Conservation (phyloP, 1,140 invertebrate genomes). For the Metaphire vulgaris region DNA sequence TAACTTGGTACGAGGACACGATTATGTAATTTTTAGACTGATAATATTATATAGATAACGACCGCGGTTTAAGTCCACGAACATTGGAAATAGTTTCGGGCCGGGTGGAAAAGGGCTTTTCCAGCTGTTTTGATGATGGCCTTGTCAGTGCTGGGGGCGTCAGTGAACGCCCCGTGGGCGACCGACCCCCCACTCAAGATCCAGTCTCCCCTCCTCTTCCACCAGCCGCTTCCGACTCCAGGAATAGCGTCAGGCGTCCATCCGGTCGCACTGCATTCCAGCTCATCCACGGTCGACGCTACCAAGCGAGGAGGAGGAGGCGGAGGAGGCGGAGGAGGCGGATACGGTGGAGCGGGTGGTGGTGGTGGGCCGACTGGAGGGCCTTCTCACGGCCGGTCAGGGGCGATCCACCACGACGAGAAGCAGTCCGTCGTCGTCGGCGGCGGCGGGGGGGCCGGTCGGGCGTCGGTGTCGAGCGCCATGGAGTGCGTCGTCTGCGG, state of each 20-base stretch:
- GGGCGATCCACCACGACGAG: not conserved
- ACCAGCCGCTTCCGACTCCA: not conserved
- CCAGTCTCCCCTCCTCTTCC: not conserved
- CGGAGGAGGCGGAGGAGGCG: not conserved
- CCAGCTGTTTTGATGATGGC: too few relatives aligned
- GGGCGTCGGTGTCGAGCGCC: not conserved
- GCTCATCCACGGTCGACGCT: not conserved
- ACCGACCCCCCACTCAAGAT: not conserved
- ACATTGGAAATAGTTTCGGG: too few relatives aligned
- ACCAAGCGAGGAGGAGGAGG: not conserved
- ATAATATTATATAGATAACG: too few relatives aligned
- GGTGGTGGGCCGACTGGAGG: not conserved
- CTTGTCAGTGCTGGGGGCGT: not conserved
- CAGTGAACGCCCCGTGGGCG: not conserved
- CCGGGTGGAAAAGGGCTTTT: too few relatives aligned
- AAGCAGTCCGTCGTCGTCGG: not conserved
- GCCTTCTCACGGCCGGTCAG: too few relatives aligned
- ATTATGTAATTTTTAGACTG: too few relatives aligned
- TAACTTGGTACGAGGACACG: too few relatives aligned
- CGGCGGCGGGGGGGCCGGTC: too few relatives aligned
- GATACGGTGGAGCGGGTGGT: not conserved
- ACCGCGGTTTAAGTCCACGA: too few relatives aligned
- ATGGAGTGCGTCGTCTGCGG: constrained; percentile 98
- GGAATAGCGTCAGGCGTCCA: not conserved
- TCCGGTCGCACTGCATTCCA: not conserved